These are phyloP conservation scores for Yoshiicerus persimilis DNA, from an alignment of 1,140 invertebrate genomes.

Conservation along the genomic window DNA sequence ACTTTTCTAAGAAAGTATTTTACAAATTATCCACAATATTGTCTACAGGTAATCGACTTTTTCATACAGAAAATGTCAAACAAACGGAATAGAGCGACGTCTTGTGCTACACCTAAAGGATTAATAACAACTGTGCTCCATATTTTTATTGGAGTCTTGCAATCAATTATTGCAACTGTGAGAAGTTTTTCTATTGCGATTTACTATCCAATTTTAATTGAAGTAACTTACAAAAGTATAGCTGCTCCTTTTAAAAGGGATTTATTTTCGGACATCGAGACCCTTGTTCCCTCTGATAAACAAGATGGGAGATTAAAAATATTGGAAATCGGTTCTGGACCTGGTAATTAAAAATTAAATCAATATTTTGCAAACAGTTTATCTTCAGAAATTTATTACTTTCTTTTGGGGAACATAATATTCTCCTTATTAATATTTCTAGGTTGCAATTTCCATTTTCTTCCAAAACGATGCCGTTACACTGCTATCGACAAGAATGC, in stretches of 20 bases:
- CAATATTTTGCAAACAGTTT: no score
- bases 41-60: no score
- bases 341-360: no score
- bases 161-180: not conserved
- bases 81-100: not conserved
- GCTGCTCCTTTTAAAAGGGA: not conserved
- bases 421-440: no score
- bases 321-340: not conserved
- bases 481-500: not conserved
- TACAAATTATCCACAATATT: no score
- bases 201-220: not conserved
- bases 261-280: not conserved
- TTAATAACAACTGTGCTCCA: not conserved
- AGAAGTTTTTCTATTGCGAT: not conserved
- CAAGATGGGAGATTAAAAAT: not conserved
- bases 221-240: not conserved
- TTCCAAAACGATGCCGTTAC: not conserved
- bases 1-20: no score
- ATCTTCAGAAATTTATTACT: no score
- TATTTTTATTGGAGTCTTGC: not conserved
- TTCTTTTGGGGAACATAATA: no score
- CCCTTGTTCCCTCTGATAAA: not conserved
- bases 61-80: not conserved
- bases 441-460: not conserved
- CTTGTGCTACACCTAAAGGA: not conserved